Base-by-base conservation (phyloP, 23 tunicate species). In the Ciona savignyi region DNA sequence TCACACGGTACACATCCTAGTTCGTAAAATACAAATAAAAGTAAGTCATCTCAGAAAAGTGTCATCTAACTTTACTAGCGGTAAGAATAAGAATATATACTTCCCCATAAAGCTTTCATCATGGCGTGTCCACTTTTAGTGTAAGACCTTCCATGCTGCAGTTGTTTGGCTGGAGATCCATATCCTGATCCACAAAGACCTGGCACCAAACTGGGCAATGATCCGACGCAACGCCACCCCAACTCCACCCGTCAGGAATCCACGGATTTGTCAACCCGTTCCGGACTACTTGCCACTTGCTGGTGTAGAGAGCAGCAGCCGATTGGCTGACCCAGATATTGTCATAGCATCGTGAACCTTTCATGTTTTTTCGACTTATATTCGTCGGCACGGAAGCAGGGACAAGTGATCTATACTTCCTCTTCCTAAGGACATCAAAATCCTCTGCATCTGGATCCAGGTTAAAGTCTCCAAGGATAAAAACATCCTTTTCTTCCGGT, bases 181-280 rank as follows among this genome's bases (percentile, higher is more conserved):
- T 26, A 56, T 78, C 67, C 1, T 67, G 15, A 32, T 79, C 84
- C 11, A 51, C 33, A 33, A 79, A 79, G 35, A 79, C 65, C 34
- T 81, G 78, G 9, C 67, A 62, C 78, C 74, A 73, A 24, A 81
- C 74, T 28, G 86, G 86, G 32, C 86, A 81, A 30, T 74, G 86
- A 29, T 73, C 79, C 23, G 78, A 81, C 49, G 61, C 86, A 1
- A 81, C 74, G 0, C 86, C 86, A 35, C 78, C 78, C 86, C 86
- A 81, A 2, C 65, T 34, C 86, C 86, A 81, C 6, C 86, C 86
- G 49, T 81, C 86, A 3, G 86, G 86, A 1, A 81, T 81, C 86
- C 86, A 81, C 22, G 86, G 86, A 35, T 66, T 81, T 2, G 78
- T 73, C 66, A 81, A 34, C 9, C 78, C 86, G 65, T 49, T 74